A percentile compares a stretch with the other conserved stretches of the same genome.
These are phyloP conservation scores for Ips typographus DNA, from an alignment of 1,140 invertebrate genomes.

Conservation along the genomic window DNA sequence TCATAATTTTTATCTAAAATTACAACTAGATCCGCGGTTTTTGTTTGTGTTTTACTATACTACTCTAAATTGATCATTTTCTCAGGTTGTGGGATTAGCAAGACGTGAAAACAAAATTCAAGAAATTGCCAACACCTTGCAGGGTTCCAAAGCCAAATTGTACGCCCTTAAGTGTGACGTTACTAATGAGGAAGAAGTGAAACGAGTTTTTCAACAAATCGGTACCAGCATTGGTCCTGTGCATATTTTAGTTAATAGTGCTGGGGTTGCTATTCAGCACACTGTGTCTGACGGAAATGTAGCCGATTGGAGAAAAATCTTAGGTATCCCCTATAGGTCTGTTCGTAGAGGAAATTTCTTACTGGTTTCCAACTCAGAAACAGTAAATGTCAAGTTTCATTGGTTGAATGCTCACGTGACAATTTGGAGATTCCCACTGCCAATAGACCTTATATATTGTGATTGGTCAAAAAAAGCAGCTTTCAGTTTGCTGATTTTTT, in stretches of 20 bases:
- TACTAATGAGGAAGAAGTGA: slow-evolving; percentile 61
- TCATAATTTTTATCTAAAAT: too few relatives aligned
- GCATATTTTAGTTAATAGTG: slow-evolving; percentile 69
- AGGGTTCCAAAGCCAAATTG: slow-evolving; percentile 45
- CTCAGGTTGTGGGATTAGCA: slow-evolving; percentile 67
- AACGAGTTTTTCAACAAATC: slow-evolving; percentile 62
- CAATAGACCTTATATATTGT: too few relatives aligned
- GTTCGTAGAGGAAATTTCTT: too few relatives aligned
- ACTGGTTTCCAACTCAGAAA: too few relatives aligned
- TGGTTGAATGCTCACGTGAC: too few relatives aligned
- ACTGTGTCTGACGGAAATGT: slow-evolving; percentile 29
- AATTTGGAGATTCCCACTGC: too few relatives aligned
- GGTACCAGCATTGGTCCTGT: slow-evolving; percentile 58
- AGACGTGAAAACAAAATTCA: slow-evolving; percentile 62
- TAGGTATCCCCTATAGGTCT: slow-evolving; percentile 14
- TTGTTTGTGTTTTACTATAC: too few relatives aligned
- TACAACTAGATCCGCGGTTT: too few relatives aligned
- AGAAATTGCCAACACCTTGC: slow-evolving; percentile 40
- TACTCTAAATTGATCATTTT: too few relatives aligned
- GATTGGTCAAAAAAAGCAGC: too few relatives aligned
- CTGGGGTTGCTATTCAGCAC: slow-evolving; percentile 50
- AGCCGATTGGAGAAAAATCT: slow-evolving; percentile 32
- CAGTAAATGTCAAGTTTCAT: too few relatives aligned
- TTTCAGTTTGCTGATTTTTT: too few relatives aligned
- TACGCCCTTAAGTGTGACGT: slow-evolving; percentile 62